Evolutionary conservation across 2,797 vertebrate species (phyloP), one percentile per base, ranked within the genome.

Genomic region (Bovichtus variegatus): DNA sequence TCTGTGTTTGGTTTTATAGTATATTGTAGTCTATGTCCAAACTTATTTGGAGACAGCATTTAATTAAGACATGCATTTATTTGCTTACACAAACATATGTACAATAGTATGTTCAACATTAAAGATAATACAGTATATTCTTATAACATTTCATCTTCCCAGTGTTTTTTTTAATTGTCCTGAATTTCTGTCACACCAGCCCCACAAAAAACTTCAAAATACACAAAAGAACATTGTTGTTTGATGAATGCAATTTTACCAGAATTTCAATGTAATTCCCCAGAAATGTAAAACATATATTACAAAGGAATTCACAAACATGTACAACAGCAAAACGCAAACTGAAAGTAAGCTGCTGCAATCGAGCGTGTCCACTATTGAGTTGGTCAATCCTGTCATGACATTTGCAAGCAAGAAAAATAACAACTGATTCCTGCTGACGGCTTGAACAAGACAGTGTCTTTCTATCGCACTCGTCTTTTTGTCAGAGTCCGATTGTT

Each of bases 401-500:
- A 98, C 3, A 66, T 99, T 99, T 3, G 97, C 96, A 1, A 98
- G 86, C 83, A 99, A 86, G 89, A 99, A 99, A 87, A 97, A 99
- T 0, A 97, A 43, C 73, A 99, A 82, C 70, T 99, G 98, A 74
- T 99, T 99, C 91, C 95, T 96, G 92, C 94, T 97, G 61, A 99
- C 89, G 13, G 97, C 97, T 55, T 94, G 95, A 71, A 99, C 84
- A 18, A 99, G 93, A 85, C 98, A 99, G 4, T 69, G 5, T 25
- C 73, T 86, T 0, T 88, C 71, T 23, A 85, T 59, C 50, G 82
- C 77, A 5, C 41, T 74, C 3, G 63, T 80, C 36, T 83, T 80
- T 84, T 89, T 75, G 0, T 18, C 27, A 1, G 90, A 36, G 11
- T 50, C 4, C 6, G 80, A 59, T 62, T 85, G 69, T 0, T 19